Evolutionary conservation across 2,113 vertebrate genomes (phyloP), one percentile per base, ranked within the genome.

Genomic region (Tupaia chinensis): DNA sequence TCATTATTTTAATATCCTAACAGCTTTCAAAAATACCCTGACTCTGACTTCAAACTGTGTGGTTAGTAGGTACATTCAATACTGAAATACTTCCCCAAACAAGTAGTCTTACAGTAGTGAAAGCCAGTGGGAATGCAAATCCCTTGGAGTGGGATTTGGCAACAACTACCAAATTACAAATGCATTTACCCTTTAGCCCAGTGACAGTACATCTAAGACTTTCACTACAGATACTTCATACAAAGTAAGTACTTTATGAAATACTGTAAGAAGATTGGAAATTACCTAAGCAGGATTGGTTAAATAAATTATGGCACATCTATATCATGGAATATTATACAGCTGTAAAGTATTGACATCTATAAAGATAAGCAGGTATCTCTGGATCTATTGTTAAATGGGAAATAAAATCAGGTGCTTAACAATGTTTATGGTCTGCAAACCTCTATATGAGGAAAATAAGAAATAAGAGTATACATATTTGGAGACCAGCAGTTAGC

Each of bases 1-100:
- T 87, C 27, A 27, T 34, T 92, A 73, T 86, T 91, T 92, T 80
- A 78, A 58, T 61, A 69, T n/a, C 12, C 63, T 82, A 53, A 73
- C 15, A 53, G 9, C 1, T 11, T 78, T 94, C 72, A 77, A 61
- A 91, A 56, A 69, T 77, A 53, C 34, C 29, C n/a, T 91, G 69
- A 56, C 32, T 82, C 68, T 79, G 32, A 73, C 32, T 13, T 89
- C 27, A n/a, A 74, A 74, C 5, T 78, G 20, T 44, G 11, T 29
- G 22, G 3, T 78, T 78, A 69, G 23, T 16, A 65, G 29, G 65
- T 69, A 78, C 89, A 89, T 23, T 87, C 27, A 53, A 27, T 44
- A 80, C 44, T 72, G 72, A 79, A 81, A 58, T 66, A 74, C 19
- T 89, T 73, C 32, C 63, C 25, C 23, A 22, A 84, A 76, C 15